Conservation (phyloP, 2,113 vertebrate species). For the Podarcis muralis region DNA sequence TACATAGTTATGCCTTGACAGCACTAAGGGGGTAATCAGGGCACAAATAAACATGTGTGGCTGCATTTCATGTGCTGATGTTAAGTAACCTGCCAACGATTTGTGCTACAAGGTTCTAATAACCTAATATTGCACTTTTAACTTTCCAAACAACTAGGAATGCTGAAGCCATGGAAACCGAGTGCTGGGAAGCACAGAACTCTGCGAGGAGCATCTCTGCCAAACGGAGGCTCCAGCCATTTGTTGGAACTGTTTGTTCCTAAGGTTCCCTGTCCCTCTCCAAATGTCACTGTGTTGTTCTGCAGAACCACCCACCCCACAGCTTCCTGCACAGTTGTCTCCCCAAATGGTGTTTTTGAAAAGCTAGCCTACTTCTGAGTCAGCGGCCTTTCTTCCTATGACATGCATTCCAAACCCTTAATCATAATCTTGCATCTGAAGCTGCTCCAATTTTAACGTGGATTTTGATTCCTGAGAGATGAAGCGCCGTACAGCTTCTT, state of each 20-base stretch:
- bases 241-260: conserved; percentile 43
- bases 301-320: conserved; percentile 3
- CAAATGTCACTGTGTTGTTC: not conserved
- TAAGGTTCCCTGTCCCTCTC: conserved; percentile 40
- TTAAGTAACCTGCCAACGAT: not conserved
- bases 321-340: not conserved
- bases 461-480: not conserved
- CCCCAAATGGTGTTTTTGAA: not conserved
- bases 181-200: not conserved
- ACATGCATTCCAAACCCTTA: not conserved
- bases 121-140: not conserved
- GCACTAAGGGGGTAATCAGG: not conserved
- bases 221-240: not conserved
- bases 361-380: conserved; percentile 1
- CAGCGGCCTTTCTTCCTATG: not conserved
- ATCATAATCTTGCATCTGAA: not conserved
- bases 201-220: not conserved
- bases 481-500: not conserved
- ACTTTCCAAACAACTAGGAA: not conserved
- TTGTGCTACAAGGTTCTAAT: not conserved
- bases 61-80: not conserved
- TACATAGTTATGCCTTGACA: not conserved
- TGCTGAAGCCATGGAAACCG: conserved; percentile 9
- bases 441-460: not conserved
- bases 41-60: not conserved